Conservation (phyloP, 2,888 invertebrate genomes). For the Cheilosia urbana region DNA sequence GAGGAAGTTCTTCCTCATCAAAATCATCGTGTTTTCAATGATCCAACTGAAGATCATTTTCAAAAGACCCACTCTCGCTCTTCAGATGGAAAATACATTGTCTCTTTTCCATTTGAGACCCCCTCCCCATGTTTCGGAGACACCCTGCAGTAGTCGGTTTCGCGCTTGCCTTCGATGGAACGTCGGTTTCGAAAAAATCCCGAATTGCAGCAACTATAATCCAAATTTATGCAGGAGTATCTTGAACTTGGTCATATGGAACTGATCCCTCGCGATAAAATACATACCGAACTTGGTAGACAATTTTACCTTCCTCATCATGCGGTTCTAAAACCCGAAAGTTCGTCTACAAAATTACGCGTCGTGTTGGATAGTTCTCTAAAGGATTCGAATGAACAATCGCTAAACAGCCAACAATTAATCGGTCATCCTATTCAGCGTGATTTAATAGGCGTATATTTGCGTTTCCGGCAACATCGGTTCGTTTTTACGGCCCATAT, state of each 20-base stretch:
- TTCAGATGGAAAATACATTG: constrained; percentile 51
- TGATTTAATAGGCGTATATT: constrained; percentile 61
- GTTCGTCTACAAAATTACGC: constrained; percentile 47
- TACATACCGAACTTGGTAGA: not conserved
- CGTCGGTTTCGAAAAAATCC: constrained; percentile 25
- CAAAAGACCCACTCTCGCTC: constrained; percentile 3
- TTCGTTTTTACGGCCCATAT: constrained; percentile 32
- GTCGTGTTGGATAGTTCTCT: constrained; percentile 59
- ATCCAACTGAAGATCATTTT: constrained; percentile 45
- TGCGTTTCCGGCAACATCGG: constrained; percentile 64
- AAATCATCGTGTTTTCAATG: constrained; percentile 22
- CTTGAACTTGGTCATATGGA: constrained; percentile 28
- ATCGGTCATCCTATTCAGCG: constrained; percentile 61
- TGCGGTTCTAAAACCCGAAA: constrained; percentile 65
- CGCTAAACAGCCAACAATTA: constrained; percentile 35
- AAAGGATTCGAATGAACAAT: constrained; percentile 37
- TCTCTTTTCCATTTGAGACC: constrained; percentile 43
- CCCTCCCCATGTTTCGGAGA: constrained; percentile 30
- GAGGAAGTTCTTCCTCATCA: constrained; percentile 13
- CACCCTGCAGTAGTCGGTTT: constrained; percentile 32
- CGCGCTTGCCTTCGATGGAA: constrained; percentile 27
- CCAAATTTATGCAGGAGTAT: constrained; percentile 39
- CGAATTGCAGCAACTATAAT: constrained; percentile 5
- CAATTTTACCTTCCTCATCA: constrained; percentile 71
- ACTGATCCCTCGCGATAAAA: constrained; percentile 5